These are phyloP conservation scores for Origma solitaria DNA, from an alignment of 2,113 vertebrate genomes.

Conservation along the genomic window DNA sequence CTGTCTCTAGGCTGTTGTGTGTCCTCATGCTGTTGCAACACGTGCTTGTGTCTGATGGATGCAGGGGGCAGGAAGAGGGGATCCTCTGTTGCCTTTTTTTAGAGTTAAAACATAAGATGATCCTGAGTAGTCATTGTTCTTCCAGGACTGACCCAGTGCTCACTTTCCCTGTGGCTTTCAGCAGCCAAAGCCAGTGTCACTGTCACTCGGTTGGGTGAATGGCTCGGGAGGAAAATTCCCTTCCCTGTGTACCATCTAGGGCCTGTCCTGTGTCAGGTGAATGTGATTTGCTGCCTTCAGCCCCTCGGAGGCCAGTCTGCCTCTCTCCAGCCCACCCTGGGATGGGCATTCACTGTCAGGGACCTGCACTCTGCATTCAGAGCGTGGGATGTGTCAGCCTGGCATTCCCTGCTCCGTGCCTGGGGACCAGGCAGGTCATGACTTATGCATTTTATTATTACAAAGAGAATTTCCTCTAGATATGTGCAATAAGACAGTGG, in stretches of 20 bases:
- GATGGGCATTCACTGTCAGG: neutral
- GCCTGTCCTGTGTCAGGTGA: neutral
- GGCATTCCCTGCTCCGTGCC: neutral
- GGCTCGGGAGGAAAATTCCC: neutral
- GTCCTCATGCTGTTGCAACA: neutral
- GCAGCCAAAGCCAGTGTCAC: neutral
- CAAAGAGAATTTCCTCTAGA: slow-evolving; percentile 18
- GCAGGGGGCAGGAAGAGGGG: neutral
- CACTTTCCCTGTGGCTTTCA: neutral
- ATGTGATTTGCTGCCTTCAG: neutral
- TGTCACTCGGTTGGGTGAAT: neutral
- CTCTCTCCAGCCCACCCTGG: neutral
- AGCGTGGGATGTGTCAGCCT: neutral
- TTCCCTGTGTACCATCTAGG: neutral
- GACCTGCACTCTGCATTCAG: neutral
- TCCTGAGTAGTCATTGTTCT: neutral
- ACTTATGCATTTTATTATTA: neutral
- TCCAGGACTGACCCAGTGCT: neutral
- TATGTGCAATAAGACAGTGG: neutral
- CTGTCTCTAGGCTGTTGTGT: neutral
- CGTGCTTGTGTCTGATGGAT: fast-evolving
- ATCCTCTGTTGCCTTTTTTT: neutral
- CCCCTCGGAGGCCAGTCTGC: neutral
- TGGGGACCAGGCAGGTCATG: neutral
- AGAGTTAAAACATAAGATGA: neutral